These are phyloP conservation scores for Pluvianellus socialis DNA, from an alignment of 2,113 vertebrate genomes.

Conservation along the genomic window DNA sequence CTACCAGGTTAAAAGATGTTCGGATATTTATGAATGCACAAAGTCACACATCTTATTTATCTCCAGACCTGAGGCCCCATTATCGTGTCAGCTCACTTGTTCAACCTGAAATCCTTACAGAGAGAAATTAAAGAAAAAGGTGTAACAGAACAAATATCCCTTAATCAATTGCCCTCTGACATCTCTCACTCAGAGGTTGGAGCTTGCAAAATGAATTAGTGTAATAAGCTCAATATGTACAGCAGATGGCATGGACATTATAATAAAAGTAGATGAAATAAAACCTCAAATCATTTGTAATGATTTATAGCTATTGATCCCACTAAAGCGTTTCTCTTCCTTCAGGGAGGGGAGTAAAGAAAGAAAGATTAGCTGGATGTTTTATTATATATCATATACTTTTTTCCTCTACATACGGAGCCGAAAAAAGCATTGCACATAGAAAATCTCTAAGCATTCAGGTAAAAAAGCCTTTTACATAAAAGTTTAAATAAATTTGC, in stretches of 20 bases:
- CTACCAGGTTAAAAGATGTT: constrained; percentile 17
- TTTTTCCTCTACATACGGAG: neutral
- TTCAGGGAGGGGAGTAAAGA: neutral
- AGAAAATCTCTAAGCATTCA: neutral
- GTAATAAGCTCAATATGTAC: constrained; percentile 52
- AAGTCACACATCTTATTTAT: constrained; percentile 20
- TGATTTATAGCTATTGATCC: constrained; percentile 42
- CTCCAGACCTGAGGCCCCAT: constrained; percentile 8
- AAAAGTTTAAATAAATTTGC: constrained; percentile 35
- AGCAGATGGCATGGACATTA: constrained; percentile 43
- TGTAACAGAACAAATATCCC: constrained; percentile 10
- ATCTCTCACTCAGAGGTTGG: neutral
- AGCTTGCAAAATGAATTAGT: constrained; percentile 5
- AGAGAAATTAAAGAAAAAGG: constrained; percentile 32
- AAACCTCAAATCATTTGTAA: constrained; percentile 29
- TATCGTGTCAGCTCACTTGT: constrained; percentile 28
- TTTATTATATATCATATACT: neutral
- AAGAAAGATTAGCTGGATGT: neutral
- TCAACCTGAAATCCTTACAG: neutral
- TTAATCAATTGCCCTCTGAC: constrained; percentile 59
- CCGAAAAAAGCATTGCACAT: neutral
- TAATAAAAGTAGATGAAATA: constrained; percentile 46
- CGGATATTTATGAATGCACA: constrained; percentile 58
- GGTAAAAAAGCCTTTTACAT: constrained; percentile 7
- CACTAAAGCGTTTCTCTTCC: constrained; percentile 36